Base-by-base conservation (phyloP, 2,797 vertebrate genomes). In the Cuculus canorus region DNA sequence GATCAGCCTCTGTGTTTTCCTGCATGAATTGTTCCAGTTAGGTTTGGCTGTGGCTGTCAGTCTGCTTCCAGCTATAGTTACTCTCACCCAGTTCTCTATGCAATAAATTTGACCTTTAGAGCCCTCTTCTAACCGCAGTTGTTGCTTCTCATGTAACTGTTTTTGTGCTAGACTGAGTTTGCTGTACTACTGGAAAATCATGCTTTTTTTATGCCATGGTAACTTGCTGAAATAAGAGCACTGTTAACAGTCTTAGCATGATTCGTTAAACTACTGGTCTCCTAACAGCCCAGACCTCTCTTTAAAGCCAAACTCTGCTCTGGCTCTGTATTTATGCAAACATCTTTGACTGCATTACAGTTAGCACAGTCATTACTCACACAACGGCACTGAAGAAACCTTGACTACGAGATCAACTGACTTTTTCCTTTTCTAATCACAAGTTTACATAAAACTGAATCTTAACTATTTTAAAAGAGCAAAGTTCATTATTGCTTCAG, bases 251-350 rank as follows among this genome's bases (percentile, higher is more conserved):
- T 50, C 76, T 86, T 77, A 63, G 54, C 52, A 47, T 96, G 79
- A 96, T 84, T 94, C 90, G 89, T 52, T 86, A 91, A 82, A 94
- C 94, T 94, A 95, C 84, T 92, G 56, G 73, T 95, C 47, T 92
- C 60, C 47, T 93, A 88, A 86, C 88, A 94, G 95, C 85, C 89
- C 96, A 77, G 83, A 86, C 77, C 65, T 95, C 91, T 85, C 35
- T 50, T 57, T 82, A 88, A 95, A 95, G 91, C 91, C 91, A 95
- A 92, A 57, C 76, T 96, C 86, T 71, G 30, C 50, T 93, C 94
- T 86, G 82, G 77, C 94, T 96, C 86, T 37, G 28, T 91, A 77
- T 93, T 95, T 96, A 60, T 93, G 82, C 94, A 92, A 96, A 96
- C 91, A 90, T 90, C 93, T 95, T 91, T 88, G 75, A 90, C 75